Evolutionary conservation across 2,797 vertebrate genomes (phyloP).

Genomic region (Rhinichthys osculus): DNA sequence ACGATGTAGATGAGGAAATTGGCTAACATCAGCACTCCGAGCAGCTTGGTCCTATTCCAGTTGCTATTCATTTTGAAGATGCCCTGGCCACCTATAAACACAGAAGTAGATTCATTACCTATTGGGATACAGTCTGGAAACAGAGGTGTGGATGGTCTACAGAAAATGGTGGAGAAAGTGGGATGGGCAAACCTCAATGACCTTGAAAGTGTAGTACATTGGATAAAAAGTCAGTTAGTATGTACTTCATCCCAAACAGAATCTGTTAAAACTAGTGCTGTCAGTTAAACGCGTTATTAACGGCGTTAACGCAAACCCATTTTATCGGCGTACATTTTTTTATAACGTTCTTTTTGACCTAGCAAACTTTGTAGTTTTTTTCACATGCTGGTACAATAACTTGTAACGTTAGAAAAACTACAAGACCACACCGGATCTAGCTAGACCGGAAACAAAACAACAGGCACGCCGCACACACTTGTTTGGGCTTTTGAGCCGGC

Average conservation of each 20-base stretch:
- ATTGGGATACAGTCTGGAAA: not conserved
- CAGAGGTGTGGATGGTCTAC: not conserved
- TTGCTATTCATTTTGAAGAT: slow-evolving; percentile 84
- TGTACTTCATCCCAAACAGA: not conserved
- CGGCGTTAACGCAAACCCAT: no score
- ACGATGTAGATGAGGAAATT: slow-evolving; percentile 88
- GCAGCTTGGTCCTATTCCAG: slow-evolving; percentile 79
- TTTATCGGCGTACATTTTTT: no score
- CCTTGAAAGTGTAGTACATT: not conserved
- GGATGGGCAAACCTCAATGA: not conserved
- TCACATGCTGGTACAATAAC: no score
- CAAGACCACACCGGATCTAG: no score
- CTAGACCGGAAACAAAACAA: no score
- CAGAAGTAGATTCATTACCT: not conserved
- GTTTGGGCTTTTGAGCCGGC: no score
- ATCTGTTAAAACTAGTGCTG: not conserved
- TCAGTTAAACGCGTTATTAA: no score
- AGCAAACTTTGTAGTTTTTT: no score
- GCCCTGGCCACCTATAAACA: slow-evolving; percentile 57
- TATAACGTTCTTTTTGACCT: no score
- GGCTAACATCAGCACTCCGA: slow-evolving; percentile 84
- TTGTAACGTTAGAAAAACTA: no score
- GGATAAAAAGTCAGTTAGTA: not conserved
- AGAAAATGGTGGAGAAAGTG: not conserved
- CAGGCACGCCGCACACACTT: no score